Evolutionary conservation across 2,113 vertebrate species (phyloP).

Genomic region (human (Homo sapiens)): GRCh38 chr22:25928501-25929000

Average conservation of each 20-base stretch:
- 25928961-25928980: too few relatives aligned
- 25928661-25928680: neutral
- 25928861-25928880: neutral
- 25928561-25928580: neutral
- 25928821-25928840: neutral
- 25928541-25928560: rapidly evolving
- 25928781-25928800: neutral
- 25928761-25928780: neutral
- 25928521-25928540: rapidly evolving
- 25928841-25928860: neutral
- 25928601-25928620: neutral
- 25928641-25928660: neutral
- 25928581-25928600: neutral
- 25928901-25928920: too few relatives aligned
- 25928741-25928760: neutral
- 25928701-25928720: neutral
- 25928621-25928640: neutral
- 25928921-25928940: too few relatives aligned
- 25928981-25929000: too few relatives aligned
- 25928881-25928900: too few relatives aligned
- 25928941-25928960: too few relatives aligned
- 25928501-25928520: neutral
- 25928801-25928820: neutral
- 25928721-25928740: neutral
- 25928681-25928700: neutral